Percentiles rank a stretch among this genome's conserved stretches.
These are phyloP conservation scores for Operophtera brumata DNA, from an alignment of 2,888 invertebrate genomes.

Conservation along the genomic window DNA sequence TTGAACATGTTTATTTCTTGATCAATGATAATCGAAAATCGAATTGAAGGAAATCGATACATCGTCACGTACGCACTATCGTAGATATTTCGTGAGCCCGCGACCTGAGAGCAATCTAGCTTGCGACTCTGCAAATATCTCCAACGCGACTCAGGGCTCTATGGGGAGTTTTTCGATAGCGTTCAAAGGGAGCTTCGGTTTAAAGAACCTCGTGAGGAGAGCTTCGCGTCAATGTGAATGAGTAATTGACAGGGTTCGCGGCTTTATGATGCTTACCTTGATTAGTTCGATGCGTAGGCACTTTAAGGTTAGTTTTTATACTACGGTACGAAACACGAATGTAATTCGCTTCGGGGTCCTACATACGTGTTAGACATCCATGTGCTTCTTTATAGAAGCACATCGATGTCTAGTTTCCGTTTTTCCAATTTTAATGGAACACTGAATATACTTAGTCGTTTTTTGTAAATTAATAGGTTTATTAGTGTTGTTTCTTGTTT, in stretches of 20 bases:
- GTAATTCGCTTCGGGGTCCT: no score
- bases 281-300: conserved; percentile 3
- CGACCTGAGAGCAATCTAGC: conserved; percentile 47
- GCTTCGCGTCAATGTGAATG: conserved; percentile 36
- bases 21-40: no score
- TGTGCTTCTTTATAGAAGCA: no score
- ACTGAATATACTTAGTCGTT: no score
- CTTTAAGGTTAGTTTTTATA: not conserved
- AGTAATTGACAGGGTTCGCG: conserved; percentile 29
- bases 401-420: no score
- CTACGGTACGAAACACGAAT: no score
- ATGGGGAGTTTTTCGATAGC: conserved; percentile 43
- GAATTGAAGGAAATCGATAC: not conserved
- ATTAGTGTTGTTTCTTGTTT: no score
- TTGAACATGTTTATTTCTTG: no score
- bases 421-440: no score
- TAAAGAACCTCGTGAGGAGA: no score
- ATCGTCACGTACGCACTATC: conserved; percentile 39
- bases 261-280: conserved; percentile 18
- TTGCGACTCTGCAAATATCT: conserved; percentile 30
- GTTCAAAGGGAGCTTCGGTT: conserved; percentile 43
- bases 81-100: conserved; percentile 52
- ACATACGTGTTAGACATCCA: no score
- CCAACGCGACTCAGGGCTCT: conserved; percentile 8
- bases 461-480: no score